These are phyloP conservation scores for Rhingia rostrata DNA, from an alignment of 2,888 invertebrate species.

Conservation along the genomic window DNA sequence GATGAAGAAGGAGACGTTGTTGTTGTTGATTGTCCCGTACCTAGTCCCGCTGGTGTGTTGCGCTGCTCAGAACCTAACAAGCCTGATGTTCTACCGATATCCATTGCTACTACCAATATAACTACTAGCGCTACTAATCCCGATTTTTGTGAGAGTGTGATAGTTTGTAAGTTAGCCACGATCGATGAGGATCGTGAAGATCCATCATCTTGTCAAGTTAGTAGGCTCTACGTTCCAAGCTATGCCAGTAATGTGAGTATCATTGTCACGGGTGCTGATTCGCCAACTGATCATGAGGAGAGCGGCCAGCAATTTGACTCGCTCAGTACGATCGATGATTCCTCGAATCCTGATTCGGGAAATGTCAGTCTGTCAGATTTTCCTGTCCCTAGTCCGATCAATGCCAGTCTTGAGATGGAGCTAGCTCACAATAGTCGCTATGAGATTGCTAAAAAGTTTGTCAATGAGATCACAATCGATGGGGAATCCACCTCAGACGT, in stretches of 20 bases:
- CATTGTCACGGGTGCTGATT: conserved; percentile 76
- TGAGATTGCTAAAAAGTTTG: conserved; percentile 79
- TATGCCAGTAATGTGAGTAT: conserved; percentile 80
- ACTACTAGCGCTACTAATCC: conserved; percentile 72
- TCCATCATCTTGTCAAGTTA: conserved; percentile 29
- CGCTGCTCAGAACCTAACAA: conserved; percentile 71
- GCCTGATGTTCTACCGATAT: conserved; percentile 62
- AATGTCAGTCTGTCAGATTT: conserved; percentile 82
- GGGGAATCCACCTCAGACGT: conserved; percentile 33
- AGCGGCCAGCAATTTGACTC: conserved; percentile 78
- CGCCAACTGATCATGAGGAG: conserved; percentile 3
- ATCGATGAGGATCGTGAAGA: conserved; percentile 75
- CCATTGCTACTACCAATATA: conserved; percentile 72
- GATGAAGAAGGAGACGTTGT: conserved; percentile 41
- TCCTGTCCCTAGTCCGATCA: conserved; percentile 77
- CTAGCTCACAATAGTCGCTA: conserved; percentile 79
- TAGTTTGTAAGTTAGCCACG: conserved; percentile 80
- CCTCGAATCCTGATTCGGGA: conserved; percentile 82
- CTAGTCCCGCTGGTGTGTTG: conserved; percentile 70
- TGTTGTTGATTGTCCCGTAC: conserved; percentile 68
- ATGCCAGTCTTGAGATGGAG: conserved; percentile 79
- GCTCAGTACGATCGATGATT: conserved; percentile 79
- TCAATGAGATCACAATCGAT: conserved; percentile 78
- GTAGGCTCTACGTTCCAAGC: conserved; percentile 75
- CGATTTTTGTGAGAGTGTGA: conserved; percentile 69